Conservation (phyloP, 2,888 invertebrate genomes). For the Tolmerus cingulatus region DNA sequence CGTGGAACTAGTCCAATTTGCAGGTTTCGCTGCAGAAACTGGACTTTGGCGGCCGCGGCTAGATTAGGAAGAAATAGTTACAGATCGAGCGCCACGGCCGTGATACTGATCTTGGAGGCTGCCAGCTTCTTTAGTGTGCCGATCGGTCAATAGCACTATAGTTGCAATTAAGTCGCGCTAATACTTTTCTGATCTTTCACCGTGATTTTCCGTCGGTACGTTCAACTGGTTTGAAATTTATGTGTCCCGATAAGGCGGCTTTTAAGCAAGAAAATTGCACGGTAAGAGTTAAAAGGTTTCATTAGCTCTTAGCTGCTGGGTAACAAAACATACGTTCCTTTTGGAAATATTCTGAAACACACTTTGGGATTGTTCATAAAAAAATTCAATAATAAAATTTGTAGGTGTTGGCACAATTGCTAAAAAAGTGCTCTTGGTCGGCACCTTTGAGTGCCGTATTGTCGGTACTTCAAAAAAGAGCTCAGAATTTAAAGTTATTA, state of each 20-base stretch:
- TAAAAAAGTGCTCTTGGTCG: background rate
- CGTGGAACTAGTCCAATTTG: background rate
- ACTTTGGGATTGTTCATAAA: background rate
- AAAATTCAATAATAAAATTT: background rate
- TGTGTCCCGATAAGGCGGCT: background rate
- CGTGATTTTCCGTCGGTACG: background rate
- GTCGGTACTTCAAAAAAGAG: background rate
- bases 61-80: background rate
- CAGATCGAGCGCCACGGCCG: background rate
- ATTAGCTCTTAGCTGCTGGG: background rate
- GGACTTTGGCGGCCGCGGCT: background rate
- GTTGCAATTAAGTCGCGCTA: background rate
- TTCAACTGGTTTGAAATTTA: background rate
- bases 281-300: background rate
- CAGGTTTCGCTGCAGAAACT: background rate
- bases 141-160: background rate
- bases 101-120: background rate
- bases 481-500: background rate
- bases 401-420: background rate
- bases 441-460: background rate
- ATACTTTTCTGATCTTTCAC: background rate
- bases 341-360: too few relatives aligned
- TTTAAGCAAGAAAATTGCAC: background rate
- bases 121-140: background rate
- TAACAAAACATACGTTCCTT: background rate